phyloP scores from a whole-genome alignment of 2,888 invertebrate genomes.

The Nowickia ferox region DNA sequence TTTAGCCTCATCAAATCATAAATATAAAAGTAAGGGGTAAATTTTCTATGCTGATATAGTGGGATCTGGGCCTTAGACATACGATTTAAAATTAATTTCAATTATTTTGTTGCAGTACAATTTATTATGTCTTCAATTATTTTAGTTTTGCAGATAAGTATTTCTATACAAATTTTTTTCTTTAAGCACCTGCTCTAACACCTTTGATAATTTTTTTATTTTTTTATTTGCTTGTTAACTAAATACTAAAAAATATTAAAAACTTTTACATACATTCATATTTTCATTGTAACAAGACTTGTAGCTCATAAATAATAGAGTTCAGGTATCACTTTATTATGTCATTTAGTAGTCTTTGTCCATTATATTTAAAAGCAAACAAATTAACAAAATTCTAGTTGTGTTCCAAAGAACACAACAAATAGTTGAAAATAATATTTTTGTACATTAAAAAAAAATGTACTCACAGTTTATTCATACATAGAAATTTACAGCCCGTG shows the following conservation, averaged over 20 bases:
- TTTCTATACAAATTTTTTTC: background rate
- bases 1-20: too few species aligned
- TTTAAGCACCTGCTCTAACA: background rate
- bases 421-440: background rate
- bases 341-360: slow-evolving; percentile 28
- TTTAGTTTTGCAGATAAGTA: too few species aligned
- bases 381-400: background rate
- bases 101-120: too few species aligned
- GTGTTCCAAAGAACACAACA: background rate
- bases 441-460: background rate
- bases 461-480: background rate
- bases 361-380: background rate
- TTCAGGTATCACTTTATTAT: slow-evolving; percentile 33
- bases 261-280: background rate
- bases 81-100: too few species aligned
- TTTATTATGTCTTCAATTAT: too few species aligned
- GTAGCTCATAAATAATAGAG: slow-evolving; percentile 4
- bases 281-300: background rate
- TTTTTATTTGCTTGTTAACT: background rate
- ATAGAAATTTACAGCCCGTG: slow-evolving; percentile 41
- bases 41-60: too few species aligned
- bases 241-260: background rate
- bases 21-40: too few species aligned
- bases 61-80: too few species aligned
- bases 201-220: background rate